Evolutionary conservation across 2,113 vertebrate genomes (phyloP).

Genomic region (Hucho hucho): DNA sequence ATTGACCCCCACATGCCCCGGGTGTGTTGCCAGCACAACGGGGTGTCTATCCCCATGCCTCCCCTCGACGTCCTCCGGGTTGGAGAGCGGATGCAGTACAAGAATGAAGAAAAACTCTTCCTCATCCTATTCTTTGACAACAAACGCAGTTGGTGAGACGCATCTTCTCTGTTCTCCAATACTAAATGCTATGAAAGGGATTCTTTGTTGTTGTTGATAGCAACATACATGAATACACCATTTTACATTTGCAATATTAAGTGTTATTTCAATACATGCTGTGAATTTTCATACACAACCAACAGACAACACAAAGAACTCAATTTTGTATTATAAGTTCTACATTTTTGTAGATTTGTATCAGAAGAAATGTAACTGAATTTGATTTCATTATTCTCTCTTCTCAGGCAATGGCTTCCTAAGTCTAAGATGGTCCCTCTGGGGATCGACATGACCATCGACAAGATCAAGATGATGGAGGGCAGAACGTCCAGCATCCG

Average conservation of each 20-base stretch:
- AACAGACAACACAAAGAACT: no score
- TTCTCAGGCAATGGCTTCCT: conserved; percentile 94
- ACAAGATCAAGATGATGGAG: conserved; percentile 99
- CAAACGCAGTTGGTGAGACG: conserved; percentile 95
- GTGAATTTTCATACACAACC: no score
- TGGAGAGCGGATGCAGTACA: conserved; percentile 98
- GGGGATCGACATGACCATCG: conserved; percentile 94
- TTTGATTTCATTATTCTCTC: neutral
- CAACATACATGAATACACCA: no score
- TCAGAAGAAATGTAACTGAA: no score
- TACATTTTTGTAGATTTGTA: no score
- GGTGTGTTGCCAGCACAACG: conserved; percentile 93
- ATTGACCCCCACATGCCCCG: conserved; percentile 97
- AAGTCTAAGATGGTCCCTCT: conserved; percentile 98
- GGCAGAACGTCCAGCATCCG: conserved; percentile 92
- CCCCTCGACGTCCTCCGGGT: conserved; percentile 92
- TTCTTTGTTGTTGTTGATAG: no score
- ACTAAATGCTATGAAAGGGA: neutral
- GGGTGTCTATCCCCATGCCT: conserved; percentile 92
- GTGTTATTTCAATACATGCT: no score
- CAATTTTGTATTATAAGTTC: no score
- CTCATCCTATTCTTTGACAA: conserved; percentile 98
- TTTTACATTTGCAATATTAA: no score
- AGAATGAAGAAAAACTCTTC: conserved; percentile 90
- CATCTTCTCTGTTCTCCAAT: neutral